These are phyloP conservation scores for Ranitomeya variabilis DNA, from an alignment of 2,113 vertebrate genomes.

Conservation along the genomic window DNA sequence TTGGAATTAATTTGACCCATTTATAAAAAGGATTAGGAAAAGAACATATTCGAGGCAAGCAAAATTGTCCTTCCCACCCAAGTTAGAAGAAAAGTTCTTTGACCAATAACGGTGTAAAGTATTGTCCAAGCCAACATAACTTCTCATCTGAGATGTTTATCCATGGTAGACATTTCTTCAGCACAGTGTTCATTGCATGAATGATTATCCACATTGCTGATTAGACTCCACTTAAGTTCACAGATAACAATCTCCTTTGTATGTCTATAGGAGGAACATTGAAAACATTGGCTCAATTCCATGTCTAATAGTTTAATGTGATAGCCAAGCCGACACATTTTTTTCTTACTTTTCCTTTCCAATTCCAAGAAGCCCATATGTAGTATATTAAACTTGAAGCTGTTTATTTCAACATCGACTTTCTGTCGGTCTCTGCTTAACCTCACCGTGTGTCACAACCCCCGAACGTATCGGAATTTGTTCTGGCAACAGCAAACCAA, in stretches of 20 bases:
- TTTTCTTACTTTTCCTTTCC: conserved; percentile 3
- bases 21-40: not conserved
- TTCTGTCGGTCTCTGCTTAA: conserved; percentile 39
- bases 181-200: not conserved
- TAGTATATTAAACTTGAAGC: conserved; percentile 19
- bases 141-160: not conserved
- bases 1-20: not conserved
- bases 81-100: not conserved
- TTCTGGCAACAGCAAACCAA: conserved; percentile 9
- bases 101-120: not conserved
- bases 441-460: conserved; percentile 21
- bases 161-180: not conserved
- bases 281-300: not conserved
- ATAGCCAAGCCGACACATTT: conserved; percentile 22
- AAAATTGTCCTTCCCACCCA: not conserved
- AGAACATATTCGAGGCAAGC: not conserved
- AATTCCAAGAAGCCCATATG: conserved; percentile 50
- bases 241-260: conserved; percentile 28
- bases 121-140: not conserved
- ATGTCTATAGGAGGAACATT: not conserved
- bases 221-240: not conserved
- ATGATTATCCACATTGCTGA: not conserved
- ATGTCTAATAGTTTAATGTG: conserved; percentile 28
- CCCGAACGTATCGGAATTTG: conserved; percentile 11
- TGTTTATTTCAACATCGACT: conserved; percentile 31